Base-by-base conservation (phyloP, 2,113 vertebrate species). In the Melanostigma gelatinosum region DNA sequence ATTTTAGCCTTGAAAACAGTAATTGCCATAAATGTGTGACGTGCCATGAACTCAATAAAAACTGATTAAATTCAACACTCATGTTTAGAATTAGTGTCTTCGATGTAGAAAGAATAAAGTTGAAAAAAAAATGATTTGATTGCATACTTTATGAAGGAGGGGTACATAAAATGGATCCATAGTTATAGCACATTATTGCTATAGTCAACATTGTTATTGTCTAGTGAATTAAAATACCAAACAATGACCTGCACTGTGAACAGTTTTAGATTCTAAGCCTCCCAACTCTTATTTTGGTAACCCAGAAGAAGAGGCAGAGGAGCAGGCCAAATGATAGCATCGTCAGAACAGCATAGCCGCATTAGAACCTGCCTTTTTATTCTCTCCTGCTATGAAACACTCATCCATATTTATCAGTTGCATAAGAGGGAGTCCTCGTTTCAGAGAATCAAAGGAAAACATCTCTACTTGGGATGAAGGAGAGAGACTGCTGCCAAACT, bases 381-480 rank as follows among this genome's bases (percentile, higher is more conserved):
- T 7, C 70, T 65, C 12, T 62, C 54, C 52, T 75, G 60, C 38
- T 79, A 71, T 76, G 76, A 90, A 88, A 88, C 40, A 52, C 69
- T 80, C 85, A 88, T 92, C 54, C 72, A 89, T 92, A 91, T 92
- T 91, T 83, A 93, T 88, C 54, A 88, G 74, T 48, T 73, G 42
- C 77, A 55, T 68, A 66, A 82, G 69, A 80, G 50, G 62, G 70
- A 82, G 66, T 76, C 68, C 38, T 72, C 38, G 1, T 82, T 89
- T 85, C 54, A 73, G 34, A 79, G 75, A 77, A 66, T 86, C 80
- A 78, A 68, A 87, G 70, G 36, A 18, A 74, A 74, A 70, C 34
- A 62, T 63, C 58, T 81, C 36, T 68, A 48, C 67, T 80, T 79
- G 9, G 69, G 65, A 85, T 83, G 68, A 77, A 77, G 63, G 63